Percentiles rank a stretch among this genome's conserved stretches.
Conservation (phyloP, 2,797 vertebrate species). For the Trachurus trachurus region DNA sequence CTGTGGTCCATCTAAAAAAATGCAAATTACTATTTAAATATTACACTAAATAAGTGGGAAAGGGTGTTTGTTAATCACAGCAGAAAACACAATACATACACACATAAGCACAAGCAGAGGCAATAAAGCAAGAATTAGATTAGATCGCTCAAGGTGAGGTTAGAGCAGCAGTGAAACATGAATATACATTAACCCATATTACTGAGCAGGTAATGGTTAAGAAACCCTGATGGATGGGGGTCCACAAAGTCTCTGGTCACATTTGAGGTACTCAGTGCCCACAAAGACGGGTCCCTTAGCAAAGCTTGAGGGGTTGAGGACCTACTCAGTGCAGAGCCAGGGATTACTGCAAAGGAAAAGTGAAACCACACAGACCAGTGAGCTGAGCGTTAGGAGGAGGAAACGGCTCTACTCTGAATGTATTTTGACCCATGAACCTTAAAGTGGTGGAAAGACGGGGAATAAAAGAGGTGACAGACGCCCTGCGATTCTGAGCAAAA, state of each 20-base stretch:
- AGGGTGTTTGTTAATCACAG: constrained; percentile 63
- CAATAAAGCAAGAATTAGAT: constrained; percentile 49
- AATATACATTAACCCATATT: constrained; percentile 62
- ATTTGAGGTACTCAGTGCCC: constrained; percentile 79
- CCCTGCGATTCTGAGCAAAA: not conserved
- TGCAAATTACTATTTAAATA: constrained; percentile 10
- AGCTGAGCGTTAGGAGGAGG: constrained; percentile 70
- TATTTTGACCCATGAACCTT: constrained; percentile 28
- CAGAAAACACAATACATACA: constrained; percentile 20
- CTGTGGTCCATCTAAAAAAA: constrained; percentile 20
- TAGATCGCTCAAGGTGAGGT: constrained; percentile 50
- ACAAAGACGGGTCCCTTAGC: constrained; percentile 89
- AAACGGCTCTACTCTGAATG: constrained; percentile 41
- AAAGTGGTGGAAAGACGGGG: constrained; percentile 4
- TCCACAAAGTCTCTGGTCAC: constrained; percentile 81
- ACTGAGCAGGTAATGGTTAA: constrained; percentile 67
- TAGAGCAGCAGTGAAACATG: constrained; percentile 66
- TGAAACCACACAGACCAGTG: constrained; percentile 88
- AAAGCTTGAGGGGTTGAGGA: constrained; percentile 87
- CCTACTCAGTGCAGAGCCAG: constrained; percentile 99
- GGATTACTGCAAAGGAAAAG: constrained; percentile 98
- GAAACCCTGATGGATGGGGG: constrained; percentile 73
- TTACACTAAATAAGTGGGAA: constrained; percentile 37
- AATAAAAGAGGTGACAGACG: constrained; percentile 6
- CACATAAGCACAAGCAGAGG: constrained; percentile 38